These are phyloP conservation scores for Manis crassicaudata DNA, from an alignment of 2,797 vertebrate genomes.

Conservation along the genomic window DNA sequence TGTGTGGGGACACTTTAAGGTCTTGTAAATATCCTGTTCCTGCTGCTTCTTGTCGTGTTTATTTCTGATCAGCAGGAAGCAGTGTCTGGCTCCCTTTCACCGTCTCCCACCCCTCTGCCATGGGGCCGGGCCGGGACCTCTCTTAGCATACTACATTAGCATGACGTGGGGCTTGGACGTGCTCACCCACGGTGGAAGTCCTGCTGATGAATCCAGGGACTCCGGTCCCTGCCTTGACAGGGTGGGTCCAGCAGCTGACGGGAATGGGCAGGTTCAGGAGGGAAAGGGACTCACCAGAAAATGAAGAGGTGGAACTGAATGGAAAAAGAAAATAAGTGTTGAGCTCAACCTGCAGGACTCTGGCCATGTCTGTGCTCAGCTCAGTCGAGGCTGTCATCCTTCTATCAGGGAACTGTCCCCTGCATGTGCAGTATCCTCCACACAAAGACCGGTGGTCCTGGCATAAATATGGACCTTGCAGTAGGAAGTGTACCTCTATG, in stretches of 20 bases:
- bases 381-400: not conserved
- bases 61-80: conserved; percentile 11
- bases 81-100: not conserved
- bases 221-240: not conserved
- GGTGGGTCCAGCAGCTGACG: not conserved
- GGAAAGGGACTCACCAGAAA: not conserved
- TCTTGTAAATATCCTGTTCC: conserved; percentile 48
- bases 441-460: not conserved
- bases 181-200: not conserved
- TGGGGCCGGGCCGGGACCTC: not conserved
- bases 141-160: not conserved
- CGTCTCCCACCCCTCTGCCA: not conserved
- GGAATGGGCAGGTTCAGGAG: not conserved
- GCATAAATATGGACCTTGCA: not conserved
- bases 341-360: not conserved
- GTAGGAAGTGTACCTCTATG: not conserved
- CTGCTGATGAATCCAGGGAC: not conserved
- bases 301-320: not conserved
- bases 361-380: not conserved
- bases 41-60: conserved; percentile 31
- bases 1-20: not conserved
- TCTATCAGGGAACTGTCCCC: not conserved
- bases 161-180: not conserved
- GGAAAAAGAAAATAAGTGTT: not conserved
- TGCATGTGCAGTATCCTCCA: not conserved